Conservation (phyloP, 2,888 invertebrate species). For the Charanyca ferruginea region DNA sequence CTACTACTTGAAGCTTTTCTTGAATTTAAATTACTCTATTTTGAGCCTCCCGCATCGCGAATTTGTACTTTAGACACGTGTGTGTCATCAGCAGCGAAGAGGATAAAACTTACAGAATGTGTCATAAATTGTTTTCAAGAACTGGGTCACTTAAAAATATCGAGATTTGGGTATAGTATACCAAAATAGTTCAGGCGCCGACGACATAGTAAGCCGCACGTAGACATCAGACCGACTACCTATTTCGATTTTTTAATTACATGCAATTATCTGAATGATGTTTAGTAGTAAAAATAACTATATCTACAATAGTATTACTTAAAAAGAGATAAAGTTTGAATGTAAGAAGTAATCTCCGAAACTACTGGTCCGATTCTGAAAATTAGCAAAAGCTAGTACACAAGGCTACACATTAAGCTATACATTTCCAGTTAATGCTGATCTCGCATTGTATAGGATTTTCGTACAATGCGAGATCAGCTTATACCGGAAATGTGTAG, state of each 20-base stretch:
- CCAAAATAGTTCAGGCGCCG: constrained; percentile 54
- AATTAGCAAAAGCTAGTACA: too few species aligned
- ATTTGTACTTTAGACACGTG: constrained; percentile 13
- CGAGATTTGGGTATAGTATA: constrained; percentile 37
- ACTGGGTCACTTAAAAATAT: constrained; percentile 59
- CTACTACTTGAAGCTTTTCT: constrained; percentile 19
- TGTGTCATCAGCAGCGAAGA: constrained; percentile 17
- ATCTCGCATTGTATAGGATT: too few species aligned
- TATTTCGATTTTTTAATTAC: constrained; percentile 6
- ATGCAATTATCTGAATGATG: constrained; percentile 5
- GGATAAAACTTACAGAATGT: constrained; percentile 19
- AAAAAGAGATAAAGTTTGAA: too few species aligned
- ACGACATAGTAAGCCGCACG: constrained; percentile 2
- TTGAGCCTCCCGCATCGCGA: constrained; percentile 57
- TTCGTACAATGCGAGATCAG: too few species aligned
- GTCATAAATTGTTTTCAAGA: constrained; percentile 32
- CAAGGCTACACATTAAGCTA: too few species aligned
- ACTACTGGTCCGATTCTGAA: too few species aligned
- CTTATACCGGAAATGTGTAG: too few species aligned
- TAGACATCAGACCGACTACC: constrained; percentile 3
- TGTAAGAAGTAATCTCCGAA: too few species aligned
- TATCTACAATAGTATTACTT: too few species aligned
- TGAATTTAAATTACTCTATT: constrained; percentile 35
- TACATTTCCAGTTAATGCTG: too few species aligned
- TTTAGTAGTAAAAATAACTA: too few species aligned